Percentiles rank a stretch among this genome's conserved stretches.
Conservation (phyloP, 2,113 vertebrate genomes). For the Hippocampus comes region DNA sequence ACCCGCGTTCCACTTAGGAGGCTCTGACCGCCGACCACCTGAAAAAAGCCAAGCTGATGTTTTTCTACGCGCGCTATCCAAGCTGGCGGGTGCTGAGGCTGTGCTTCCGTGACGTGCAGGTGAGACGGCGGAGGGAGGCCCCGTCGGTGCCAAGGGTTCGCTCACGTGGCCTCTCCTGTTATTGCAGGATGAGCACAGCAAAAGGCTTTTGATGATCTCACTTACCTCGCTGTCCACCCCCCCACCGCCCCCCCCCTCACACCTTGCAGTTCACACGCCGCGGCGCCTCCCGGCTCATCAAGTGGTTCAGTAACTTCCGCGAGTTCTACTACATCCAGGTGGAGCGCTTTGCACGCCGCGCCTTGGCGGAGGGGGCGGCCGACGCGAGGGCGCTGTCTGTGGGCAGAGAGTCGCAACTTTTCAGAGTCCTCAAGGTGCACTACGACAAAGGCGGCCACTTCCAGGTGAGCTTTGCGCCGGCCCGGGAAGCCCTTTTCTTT, state of each 20-base stretch:
- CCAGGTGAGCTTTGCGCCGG: slow-evolving; percentile 71
- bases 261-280: slow-evolving; percentile 83
- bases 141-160: too few species aligned
- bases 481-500: neutral
- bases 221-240: slow-evolving; percentile 29
- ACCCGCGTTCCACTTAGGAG: slow-evolving; percentile 75
- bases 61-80: slow-evolving; percentile 90
- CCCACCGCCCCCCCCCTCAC: neutral
- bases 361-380: slow-evolving; percentile 70
- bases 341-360: slow-evolving; percentile 87
- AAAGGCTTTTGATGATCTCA: neutral
- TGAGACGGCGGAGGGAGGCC: slow-evolving; percentile 47
- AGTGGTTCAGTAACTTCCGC: slow-evolving; percentile 96
- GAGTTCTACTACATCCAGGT: slow-evolving; percentile 96
- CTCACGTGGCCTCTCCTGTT: neutral
- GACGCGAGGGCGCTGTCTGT: slow-evolving; percentile 71
- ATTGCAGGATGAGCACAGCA: neutral
- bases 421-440: slow-evolving; percentile 82
- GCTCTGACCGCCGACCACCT: slow-evolving; percentile 81
- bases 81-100: slow-evolving; percentile 84
- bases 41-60: slow-evolving; percentile 93
- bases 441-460: slow-evolving; percentile 91
- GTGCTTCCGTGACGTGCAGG: slow-evolving; percentile 87
- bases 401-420: slow-evolving; percentile 83
- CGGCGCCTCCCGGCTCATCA: slow-evolving; percentile 91